Base-by-base conservation (phyloP, 92 coral and sea anemone species). In the Siderastrea radians region DNA sequence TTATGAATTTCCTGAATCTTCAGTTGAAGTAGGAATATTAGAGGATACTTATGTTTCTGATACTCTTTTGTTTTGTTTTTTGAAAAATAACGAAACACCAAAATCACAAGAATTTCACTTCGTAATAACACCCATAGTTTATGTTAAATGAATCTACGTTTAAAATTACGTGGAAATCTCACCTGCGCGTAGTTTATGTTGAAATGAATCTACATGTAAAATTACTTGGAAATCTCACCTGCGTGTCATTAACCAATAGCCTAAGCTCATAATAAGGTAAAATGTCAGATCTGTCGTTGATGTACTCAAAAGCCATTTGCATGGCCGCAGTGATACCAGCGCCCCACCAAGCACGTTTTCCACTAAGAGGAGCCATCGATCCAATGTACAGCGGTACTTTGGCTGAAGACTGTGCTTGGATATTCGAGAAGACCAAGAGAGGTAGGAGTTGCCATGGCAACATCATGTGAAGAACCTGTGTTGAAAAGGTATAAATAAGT, bases 341-440 rank as follows among this genome's bases (percentile, higher is more conserved):
- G 5, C 95, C 98, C 98, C 98, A 95, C 98, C 98, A 95, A 15
- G 78, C 86, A 5, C 87, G 83, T 43, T 0, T 45, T 2, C 98
- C 98, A 5, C 85, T 92, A 63, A 91, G 81, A 55, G 98, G 98
- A 49, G 98, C 93, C 84, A 95, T 92, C 12, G 90, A 91, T 64
- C 98, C 98, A 16, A 95, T 77, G 73, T 92, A 89, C 16, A 92
- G 88, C 3, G 93, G 88, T 19, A 44, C 71, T 72, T 92, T 92
- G 14, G 75, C 38, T 26, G 38, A 19, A 14, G 87, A 49, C 49
- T 72, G 69, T 48, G 70, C 47, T 52, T 68, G 76, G 11, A 62
- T 77, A 38, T 4, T 14, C 6, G 65, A 10, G 16, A 69, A 44
- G 15, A 67, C 43, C 12, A 8, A 81, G 16, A 81, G 15, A 26